Percentiles rank a stretch among this genome's conserved stretches.
Evolutionary conservation across 2,113 vertebrate genomes (phyloP).

Genomic region (Oryzias javanicus): DNA sequence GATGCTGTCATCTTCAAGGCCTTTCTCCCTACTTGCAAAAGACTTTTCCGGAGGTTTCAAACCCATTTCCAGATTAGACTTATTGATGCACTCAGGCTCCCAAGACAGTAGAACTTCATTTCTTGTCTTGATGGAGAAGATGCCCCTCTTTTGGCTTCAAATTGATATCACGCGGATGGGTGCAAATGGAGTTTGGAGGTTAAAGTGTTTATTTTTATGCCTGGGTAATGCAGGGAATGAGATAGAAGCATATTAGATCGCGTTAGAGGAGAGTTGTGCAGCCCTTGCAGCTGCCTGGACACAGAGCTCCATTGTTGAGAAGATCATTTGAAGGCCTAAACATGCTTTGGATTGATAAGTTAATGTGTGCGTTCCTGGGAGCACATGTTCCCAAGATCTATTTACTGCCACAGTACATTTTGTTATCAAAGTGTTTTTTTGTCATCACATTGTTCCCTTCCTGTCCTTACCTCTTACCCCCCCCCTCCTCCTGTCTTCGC

Average conservation of each 20-base stretch:
- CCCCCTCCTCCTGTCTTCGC: conserved; percentile 1
- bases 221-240: conserved; percentile 34
- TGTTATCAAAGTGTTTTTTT: conserved; percentile 14
- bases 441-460: conserved; percentile 4
- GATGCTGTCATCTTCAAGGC: too few species aligned
- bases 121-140: conserved; percentile 6
- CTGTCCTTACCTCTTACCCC: conserved; percentile 33
- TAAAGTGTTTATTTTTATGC: conserved; percentile 28
- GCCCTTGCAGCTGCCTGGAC: conserved; percentile 10
- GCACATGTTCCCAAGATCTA: conserved; percentile 3
- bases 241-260: conserved; percentile 34
- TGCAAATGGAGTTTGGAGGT: conserved; percentile 48
- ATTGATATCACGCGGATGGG: conserved; percentile 44
- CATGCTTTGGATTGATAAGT: conserved; percentile 20
- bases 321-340: conserved; percentile 20
- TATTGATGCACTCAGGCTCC: conserved; percentile 4
- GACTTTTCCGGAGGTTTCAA: neutral
- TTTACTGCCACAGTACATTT: conserved; percentile 14
- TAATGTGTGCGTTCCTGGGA: conserved; percentile 16
- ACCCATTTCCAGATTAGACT: neutral
- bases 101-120: neutral
- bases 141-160: conserved; percentile 13
- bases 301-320: conserved; percentile 34
- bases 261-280: conserved; percentile 26
- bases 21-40: too few species aligned